Evolutionary conservation across 2,113 vertebrate species (phyloP), one percentile per base, ranked within the genome.

Genomic region (Ammodramus savannarum): DNA sequence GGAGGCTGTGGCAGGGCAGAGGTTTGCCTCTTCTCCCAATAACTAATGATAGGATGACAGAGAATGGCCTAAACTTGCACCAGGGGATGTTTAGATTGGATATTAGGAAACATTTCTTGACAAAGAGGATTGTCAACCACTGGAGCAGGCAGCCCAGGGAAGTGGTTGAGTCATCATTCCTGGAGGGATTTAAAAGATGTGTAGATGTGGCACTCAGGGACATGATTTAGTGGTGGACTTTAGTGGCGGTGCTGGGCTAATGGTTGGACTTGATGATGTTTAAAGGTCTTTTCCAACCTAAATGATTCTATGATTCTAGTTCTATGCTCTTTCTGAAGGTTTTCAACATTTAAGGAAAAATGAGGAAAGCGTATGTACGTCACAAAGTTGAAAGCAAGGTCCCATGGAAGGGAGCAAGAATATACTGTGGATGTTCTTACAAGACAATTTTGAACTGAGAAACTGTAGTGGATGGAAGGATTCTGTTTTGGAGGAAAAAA

Each of bases 1-100:
- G 31, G 22, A 80, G 36, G 22, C 17, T 36, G 51, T 13, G 68
- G 31, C 0, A 0, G 54, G 21, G 31, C 7, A 6, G 22, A 31
- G 5, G 7, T 32, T 41, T 38, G 46, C 57, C 55, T 49, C 19
- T 75, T 75, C 34, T 62, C 8, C 22, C 32, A 49, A 19, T 15
- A 49, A 38, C 22, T 55, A 46, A 36, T 6, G 8, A 36, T 1
- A 49, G 18, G 3, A 39, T 11, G 32, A 43, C 38, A 62, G 8
- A 61, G 9, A 75, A 51, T 19, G 23, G 36, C 32, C 23, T 49
- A 27, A 49, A 48, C 21, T 66, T 73, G 25, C n/a, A 79, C 26
- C 15, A 36, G 15, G 1, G 10, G 9, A 46, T 29, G 17, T 34
- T 59, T 73, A 59, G n/a, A 22, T 32, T 66, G 17, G 52, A 16